phyloP scores from a whole-genome alignment of 2,888 invertebrate species.

The Eledona agricola region DNA sequence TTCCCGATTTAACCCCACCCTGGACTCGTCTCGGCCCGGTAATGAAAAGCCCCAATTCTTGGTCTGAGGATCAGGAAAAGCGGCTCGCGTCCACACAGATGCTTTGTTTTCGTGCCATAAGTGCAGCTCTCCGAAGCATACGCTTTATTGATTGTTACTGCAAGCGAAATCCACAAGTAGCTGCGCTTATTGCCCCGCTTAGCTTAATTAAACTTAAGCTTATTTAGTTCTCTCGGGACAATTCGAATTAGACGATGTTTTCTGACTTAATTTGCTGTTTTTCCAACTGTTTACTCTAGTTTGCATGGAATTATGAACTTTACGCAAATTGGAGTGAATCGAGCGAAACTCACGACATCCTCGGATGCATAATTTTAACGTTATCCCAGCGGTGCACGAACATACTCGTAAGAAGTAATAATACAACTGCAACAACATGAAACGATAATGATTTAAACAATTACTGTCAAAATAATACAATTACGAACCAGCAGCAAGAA shows the following conservation, averaged over 20 bases:
- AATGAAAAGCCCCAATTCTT: constrained; percentile 30
- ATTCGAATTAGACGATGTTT: background rate
- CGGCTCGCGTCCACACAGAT: background rate
- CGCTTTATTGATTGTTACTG: too few species aligned
- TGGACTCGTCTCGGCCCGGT: constrained; percentile 35
- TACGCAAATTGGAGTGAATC: constrained; percentile 16
- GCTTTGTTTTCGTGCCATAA: background rate
- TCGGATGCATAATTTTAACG: too few species aligned
- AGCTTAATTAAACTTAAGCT: constrained; percentile 1
- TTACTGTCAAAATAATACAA: too few species aligned
- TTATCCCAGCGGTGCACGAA: too few species aligned
- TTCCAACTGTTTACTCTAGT: constrained; percentile 4
- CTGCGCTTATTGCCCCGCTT: background rate
- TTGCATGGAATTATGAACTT: constrained; percentile 19
- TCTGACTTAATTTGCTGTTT: background rate
- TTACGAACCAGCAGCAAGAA: too few species aligned
- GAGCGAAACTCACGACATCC: too few species aligned
- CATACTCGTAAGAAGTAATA: too few species aligned
- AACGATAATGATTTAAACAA: too few species aligned
- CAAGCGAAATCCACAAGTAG: too few species aligned
- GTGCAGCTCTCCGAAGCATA: background rate
- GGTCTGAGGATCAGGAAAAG: constrained; percentile 10
- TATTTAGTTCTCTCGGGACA: constrained; percentile 1
- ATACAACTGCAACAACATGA: too few species aligned
- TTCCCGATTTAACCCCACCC: constrained; percentile 45